These are phyloP conservation scores for Cheirogaleus major DNA, from an alignment of 2,797 vertebrate genomes.

Conservation along the genomic window DNA sequence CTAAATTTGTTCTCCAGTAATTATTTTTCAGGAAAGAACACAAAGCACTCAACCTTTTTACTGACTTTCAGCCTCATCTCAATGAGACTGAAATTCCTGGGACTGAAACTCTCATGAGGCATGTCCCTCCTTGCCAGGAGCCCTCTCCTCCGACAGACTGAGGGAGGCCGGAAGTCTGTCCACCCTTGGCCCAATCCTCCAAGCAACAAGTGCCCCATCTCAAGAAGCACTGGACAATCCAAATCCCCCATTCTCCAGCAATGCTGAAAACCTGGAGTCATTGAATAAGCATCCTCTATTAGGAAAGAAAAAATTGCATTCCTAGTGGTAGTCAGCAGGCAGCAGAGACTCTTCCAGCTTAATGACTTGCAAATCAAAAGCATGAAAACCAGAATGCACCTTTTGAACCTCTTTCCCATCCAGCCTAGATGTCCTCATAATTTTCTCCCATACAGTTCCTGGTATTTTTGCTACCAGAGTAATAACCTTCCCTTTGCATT, in stretches of 20 bases:
- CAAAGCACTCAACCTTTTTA: neutral
- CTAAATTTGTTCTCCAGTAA: neutral
- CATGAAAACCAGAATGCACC: conserved; percentile 79
- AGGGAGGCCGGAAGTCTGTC: neutral
- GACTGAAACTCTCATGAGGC: neutral
- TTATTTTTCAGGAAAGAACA: neutral
- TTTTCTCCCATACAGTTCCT: conserved; percentile 81
- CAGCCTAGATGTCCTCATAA: conserved; percentile 75
- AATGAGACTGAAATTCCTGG: neutral
- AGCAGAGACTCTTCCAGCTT: conserved; percentile 78
- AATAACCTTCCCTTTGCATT: conserved; percentile 81
- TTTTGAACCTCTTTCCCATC: conserved; percentile 82
- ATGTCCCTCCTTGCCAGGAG: neutral
- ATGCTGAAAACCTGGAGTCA: conserved; percentile 72
- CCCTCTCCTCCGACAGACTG: neutral
- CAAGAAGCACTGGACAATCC: conserved; percentile 76
- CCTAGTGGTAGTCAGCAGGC: conserved; percentile 79
- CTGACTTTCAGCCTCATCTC: neutral
- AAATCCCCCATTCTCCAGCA: conserved; percentile 54
- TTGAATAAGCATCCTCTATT: conserved; percentile 71
- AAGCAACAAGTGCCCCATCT: conserved; percentile 76
- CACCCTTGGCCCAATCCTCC: neutral
- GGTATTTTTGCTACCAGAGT: conserved; percentile 83
- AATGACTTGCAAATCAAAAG: conserved; percentile 87
- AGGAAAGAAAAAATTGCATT: conserved; percentile 67